Evolutionary conservation across 2,113 vertebrate genomes (phyloP).

Genomic region (Micromys minutus): DNA sequence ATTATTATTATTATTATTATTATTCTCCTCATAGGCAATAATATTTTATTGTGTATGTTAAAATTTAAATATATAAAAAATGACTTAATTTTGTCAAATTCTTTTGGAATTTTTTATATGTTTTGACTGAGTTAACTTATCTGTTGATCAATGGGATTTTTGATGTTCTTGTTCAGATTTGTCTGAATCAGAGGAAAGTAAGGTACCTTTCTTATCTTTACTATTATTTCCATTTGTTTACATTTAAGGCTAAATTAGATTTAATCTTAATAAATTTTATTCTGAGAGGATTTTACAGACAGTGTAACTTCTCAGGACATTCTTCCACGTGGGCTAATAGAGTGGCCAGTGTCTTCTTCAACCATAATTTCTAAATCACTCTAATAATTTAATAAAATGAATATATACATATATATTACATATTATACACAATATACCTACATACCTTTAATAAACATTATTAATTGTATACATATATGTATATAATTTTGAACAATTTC

Average conservation of each 20-base stretch:
- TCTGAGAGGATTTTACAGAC: background rate
- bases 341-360: background rate
- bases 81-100: background rate
- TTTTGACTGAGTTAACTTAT: background rate
- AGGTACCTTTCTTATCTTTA: background rate
- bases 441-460: no score
- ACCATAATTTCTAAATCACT: background rate
- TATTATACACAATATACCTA: no score
- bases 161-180: background rate
- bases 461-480: no score
- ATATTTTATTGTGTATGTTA: background rate
- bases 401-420: no score
- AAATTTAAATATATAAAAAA: background rate
- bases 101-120: background rate
- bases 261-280: background rate
- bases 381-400: background rate
- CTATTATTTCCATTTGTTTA: background rate
- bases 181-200: background rate
- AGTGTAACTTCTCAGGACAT: background rate
- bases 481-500: background rate
- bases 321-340: background rate
- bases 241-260: background rate
- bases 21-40: background rate
- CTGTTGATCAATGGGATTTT: background rate
- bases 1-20: background rate